Evolutionary conservation across 1,140 invertebrate species (phyloP).

Genomic region (Carcinoscorpius rotundicauda): DNA sequence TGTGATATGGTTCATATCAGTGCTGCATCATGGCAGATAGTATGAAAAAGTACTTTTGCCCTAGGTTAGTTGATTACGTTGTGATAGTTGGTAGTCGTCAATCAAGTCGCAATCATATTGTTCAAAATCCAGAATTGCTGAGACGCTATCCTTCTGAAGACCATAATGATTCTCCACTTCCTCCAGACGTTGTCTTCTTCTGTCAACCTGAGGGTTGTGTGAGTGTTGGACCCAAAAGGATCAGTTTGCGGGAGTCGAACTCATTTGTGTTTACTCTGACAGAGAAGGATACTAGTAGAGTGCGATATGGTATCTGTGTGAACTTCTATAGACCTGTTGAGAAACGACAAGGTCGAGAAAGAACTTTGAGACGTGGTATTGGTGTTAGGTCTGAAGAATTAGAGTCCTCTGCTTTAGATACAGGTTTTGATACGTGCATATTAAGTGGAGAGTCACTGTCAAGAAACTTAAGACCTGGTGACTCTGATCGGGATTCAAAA

Average conservation of each 20-base stretch:
- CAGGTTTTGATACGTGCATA: no score
- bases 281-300: constrained; percentile 88
- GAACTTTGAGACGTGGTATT: no score
- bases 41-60: constrained; percentile 42
- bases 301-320: constrained; percentile 82
- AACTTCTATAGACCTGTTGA: constrained; percentile 91
- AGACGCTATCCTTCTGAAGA: constrained; percentile 93
- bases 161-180: constrained; percentile 89
- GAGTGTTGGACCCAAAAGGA: constrained; percentile 72
- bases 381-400: no score
- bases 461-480: not conserved
- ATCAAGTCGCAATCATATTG: constrained; percentile 17
- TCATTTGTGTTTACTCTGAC: constrained; percentile 98
- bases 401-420: no score
- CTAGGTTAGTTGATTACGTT: constrained; percentile 73
- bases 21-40: constrained; percentile 20
- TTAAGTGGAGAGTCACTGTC: no score
- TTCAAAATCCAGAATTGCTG: constrained; percentile 71
- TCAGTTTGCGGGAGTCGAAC: constrained; percentile 71
- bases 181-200: constrained; percentile 96
- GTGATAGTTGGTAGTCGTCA: constrained; percentile 79
- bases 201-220: constrained; percentile 98
- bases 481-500: constrained; percentile 17
- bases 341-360: constrained; percentile 27
- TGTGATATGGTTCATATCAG: no score